These are phyloP conservation scores for Heliothis peltigera DNA, from an alignment of 2,888 invertebrate species.

Conservation along the genomic window DNA sequence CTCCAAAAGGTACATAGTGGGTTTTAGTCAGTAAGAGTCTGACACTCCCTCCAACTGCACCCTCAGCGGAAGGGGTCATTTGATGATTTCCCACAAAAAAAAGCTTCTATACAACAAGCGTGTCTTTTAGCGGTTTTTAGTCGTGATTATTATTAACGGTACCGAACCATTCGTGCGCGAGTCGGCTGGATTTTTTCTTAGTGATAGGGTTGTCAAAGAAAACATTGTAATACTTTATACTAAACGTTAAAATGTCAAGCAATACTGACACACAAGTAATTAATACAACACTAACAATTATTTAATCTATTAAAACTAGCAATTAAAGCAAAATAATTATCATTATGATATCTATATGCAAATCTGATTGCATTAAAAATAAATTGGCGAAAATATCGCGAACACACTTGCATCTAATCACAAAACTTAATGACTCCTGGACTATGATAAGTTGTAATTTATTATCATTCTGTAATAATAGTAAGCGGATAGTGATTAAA, in stretches of 20 bases:
- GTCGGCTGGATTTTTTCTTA: no score
- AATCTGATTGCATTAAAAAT: conserved; percentile 9
- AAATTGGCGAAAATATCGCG: conserved; percentile 6
- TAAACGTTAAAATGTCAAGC: background rate
- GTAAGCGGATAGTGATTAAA: conserved; percentile 69
- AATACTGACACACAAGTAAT: background rate
- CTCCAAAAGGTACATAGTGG: no score
- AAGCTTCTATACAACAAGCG: no score
- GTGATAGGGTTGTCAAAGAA: no score
- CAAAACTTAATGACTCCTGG: conserved; percentile 33
- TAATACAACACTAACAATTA: conserved; percentile 8
- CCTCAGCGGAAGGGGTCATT: no score
- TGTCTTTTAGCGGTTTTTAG: no score
- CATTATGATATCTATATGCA: conserved; percentile 3
- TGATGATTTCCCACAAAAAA: no score
- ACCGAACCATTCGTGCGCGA: no score
- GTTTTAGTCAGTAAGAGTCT: no score
- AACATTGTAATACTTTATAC: background rate
- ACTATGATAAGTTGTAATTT: conserved; percentile 67
- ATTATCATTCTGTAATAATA: conserved; percentile 69
- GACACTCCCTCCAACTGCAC: no score
- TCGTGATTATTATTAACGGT: no score
- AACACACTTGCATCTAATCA: conserved; percentile 5
- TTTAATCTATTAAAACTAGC: background rate
- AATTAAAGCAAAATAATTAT: background rate